phyloP scores from a whole-genome alignment of 1,140 invertebrate genomes.

The Eupristina koningsbergeri region DNA sequence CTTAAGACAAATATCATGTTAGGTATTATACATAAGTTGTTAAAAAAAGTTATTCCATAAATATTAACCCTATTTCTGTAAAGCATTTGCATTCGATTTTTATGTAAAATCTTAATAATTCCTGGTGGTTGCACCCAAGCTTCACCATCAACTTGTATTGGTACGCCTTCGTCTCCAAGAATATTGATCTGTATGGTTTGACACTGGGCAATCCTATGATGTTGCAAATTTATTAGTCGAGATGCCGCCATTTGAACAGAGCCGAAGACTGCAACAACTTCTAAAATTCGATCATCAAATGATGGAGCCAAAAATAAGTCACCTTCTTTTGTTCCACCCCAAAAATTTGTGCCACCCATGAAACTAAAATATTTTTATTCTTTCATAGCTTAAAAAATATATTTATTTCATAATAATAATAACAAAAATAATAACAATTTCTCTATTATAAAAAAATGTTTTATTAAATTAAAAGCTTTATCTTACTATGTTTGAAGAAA shows the following conservation, averaged over 20 bases:
- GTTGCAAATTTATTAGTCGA: conserved; percentile 93
- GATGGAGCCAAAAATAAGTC: conserved; percentile 90
- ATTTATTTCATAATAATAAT: too few relatives aligned
- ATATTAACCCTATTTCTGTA: conserved; percentile 85
- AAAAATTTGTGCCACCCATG: conserved; percentile 99
- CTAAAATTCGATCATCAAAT: conserved; percentile 93
- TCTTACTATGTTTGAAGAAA: too few relatives aligned
- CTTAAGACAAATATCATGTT: too few relatives aligned
- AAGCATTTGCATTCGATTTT: conserved; percentile 96
- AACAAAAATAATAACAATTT: too few relatives aligned
- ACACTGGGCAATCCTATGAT: conserved; percentile 97
- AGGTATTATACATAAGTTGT: background rate
- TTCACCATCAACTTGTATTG: conserved; percentile 96
- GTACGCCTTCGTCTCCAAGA: conserved; percentile 89
- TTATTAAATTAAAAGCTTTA: too few relatives aligned
- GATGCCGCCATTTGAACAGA: conserved; percentile 98
- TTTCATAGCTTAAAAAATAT: conserved; percentile 38
- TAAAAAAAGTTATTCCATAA: conserved; percentile 2
- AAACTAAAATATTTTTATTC: conserved; percentile 78
- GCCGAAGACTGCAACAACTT: conserved; percentile 97
- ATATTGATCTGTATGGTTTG: conserved; percentile 96
- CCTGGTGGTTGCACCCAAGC: conserved; percentile 98
- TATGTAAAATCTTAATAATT: conserved; percentile 95
- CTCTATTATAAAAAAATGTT: too few relatives aligned
- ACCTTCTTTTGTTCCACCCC: conserved; percentile 93